These are phyloP conservation scores for Agriotes lineatus DNA, from an alignment of 2,888 invertebrate genomes.

Conservation along the genomic window DNA sequence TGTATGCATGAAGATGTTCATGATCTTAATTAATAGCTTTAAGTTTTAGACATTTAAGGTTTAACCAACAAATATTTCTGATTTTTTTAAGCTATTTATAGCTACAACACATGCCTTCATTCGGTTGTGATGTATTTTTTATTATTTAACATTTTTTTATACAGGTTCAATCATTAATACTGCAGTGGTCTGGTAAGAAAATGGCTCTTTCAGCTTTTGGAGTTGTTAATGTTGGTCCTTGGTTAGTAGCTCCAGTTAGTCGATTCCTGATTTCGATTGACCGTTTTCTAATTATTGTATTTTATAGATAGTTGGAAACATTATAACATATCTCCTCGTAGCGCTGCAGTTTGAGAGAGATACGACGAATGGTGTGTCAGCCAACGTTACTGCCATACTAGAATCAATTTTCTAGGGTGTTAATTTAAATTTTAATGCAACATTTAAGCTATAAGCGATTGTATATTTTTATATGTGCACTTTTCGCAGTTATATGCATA, in stretches of 20 bases:
- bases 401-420: slow-evolving; percentile 11
- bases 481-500: no score
- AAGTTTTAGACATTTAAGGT: no score
- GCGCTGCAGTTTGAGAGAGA: slow-evolving; percentile 48
- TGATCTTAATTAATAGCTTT: no score
- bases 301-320: slow-evolving; percentile 50
- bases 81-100: no score
- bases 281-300: background rate
- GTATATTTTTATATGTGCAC: no score
- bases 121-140: background rate
- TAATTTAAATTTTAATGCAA: no score
- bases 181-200: slow-evolving; percentile 45
- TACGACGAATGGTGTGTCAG: background rate
- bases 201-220: slow-evolving; percentile 46
- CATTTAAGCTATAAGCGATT: no score
- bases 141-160: background rate
- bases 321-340: slow-evolving; percentile 50
- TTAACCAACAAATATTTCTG: no score
- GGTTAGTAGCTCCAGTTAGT: slow-evolving; percentile 50
- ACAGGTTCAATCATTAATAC: slow-evolving; percentile 34
- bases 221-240: slow-evolving; percentile 49
- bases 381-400: slow-evolving; percentile 25
- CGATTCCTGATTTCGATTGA: background rate
- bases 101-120: background rate
- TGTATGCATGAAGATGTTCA: no score